These are phyloP conservation scores for Cremastobaeus sp. DNA, from an alignment of 2,888 invertebrate species.

Conservation along the genomic window DNA sequence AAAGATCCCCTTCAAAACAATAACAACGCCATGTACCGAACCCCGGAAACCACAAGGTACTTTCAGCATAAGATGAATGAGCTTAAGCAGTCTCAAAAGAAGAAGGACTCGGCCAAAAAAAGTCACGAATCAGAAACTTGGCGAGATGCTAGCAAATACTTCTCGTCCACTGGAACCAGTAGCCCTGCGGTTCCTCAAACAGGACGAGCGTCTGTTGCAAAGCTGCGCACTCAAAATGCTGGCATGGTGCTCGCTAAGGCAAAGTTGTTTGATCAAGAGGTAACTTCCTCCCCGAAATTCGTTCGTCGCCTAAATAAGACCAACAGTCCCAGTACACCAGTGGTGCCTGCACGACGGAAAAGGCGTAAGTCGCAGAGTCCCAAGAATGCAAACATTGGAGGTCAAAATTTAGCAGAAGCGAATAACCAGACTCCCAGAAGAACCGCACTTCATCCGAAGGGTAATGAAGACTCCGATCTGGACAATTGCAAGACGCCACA, in stretches of 20 bases:
- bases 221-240: conserved; percentile 85
- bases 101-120: conserved; percentile 36
- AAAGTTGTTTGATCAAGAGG: conserved; percentile 82
- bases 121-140: conserved; percentile 56
- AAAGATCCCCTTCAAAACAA: conserved; percentile 12
- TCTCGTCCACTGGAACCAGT: conserved; percentile 9
- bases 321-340: background rate
- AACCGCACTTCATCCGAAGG: conserved; percentile 26
- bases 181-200: conserved; percentile 77
- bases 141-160: conserved; percentile 45
- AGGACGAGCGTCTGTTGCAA: conserved; percentile 86
- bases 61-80: conserved; percentile 72
- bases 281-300: conserved; percentile 16
- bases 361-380: conserved; percentile 28
- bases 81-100: conserved; percentile 69
- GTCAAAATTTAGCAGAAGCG: conserved; percentile 57
- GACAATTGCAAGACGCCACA: conserved; percentile 79
- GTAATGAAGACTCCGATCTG: conserved; percentile 41
- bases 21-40: conserved; percentile 64
- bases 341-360: conserved; percentile 22
- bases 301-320: conserved; percentile 18
- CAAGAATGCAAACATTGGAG: conserved; percentile 12
- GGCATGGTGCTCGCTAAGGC: conserved; percentile 90
- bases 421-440: conserved; percentile 51
- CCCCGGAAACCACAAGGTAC: conserved; percentile 73